Evolutionary conservation across 2,113 vertebrate genomes (phyloP).

Genomic region (Python bivittatus): DNA sequence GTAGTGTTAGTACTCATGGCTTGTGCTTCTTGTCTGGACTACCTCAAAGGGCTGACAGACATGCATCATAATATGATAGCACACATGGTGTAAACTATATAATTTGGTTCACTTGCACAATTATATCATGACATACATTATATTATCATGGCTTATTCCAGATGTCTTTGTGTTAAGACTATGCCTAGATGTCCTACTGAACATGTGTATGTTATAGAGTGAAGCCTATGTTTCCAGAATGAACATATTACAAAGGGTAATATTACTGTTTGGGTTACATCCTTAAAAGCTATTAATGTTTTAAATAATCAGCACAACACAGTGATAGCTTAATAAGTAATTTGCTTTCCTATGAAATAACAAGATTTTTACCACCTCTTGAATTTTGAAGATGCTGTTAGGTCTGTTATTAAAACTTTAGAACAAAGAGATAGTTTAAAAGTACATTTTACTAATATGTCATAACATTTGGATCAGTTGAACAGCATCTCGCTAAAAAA

Average conservation of each 20-base stretch:
- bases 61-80: neutral
- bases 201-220: neutral
- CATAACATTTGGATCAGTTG: slow-evolving; percentile 14
- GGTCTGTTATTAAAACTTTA: neutral
- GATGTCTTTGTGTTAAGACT: neutral
- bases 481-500: neutral
- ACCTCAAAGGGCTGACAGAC: too few species aligned
- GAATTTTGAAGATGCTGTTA: neutral
- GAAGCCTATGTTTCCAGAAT: neutral
- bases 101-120: neutral
- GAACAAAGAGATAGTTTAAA: neutral
- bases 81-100: neutral
- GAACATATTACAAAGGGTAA: neutral
- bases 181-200: neutral
- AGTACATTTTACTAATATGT: slow-evolving; percentile 1
- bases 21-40: too few species aligned
- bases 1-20: too few species aligned
- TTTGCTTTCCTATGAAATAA: neutral
- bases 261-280: neutral
- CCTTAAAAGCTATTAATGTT: neutral
- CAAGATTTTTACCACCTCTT: neutral
- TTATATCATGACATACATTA: neutral
- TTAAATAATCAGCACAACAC: neutral
- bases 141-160: neutral
- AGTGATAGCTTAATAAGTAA: neutral